Evolutionary conservation across 2,888 invertebrate species (phyloP), one percentile per base, ranked within the genome.

Genomic region (Lochmaea crataegi): DNA sequence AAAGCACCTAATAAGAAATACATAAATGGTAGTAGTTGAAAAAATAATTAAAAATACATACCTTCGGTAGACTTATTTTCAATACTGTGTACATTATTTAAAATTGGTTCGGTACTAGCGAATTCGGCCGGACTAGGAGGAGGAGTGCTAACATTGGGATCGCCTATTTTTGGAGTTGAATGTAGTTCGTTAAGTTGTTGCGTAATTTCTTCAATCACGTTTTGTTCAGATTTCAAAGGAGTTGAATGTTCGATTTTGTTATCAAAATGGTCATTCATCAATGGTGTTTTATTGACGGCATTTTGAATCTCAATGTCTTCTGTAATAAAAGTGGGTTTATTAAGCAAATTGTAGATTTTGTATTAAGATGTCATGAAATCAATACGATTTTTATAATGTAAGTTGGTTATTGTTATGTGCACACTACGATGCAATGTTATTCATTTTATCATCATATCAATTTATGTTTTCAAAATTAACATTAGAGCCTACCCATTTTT

Each of bases 111-210:
- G 18, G 81, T 78, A 32, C 78, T 69, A 45, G 81, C 79, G 68
- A 81, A 83, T 83, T 86, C 86, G 5, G 85, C 84, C 2, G 87
- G 87, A 78, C 86, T 87, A 14, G 87, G 85, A 16, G 87, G 87
- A 11, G 87, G 87, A 12, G 87, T 87, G 71, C 80, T 83, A 10
- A 81, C 80, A 70, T 82, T 81, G 42, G 77, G 77, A 63, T 82
- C 82, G 58, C 79, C 69, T 67, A 66, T 72, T 76, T 56, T 75
- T 14, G 81, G 79, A 22, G 78, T 80, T n/a, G 81, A 76, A 58
- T 85, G 83, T 51, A 85, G 67, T 32, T 82, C 81, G 68, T 85
- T 81, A 18, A 87, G 78, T 71, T 86, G 84, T 60, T 86, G 81
- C 0, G 85, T 83, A n/a, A 86, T 83, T 71, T 84, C 83, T 65